A percentile compares a stretch with the other conserved stretches of the same genome.
Evolutionary conservation across 2,888 invertebrate species (phyloP).

Genomic region (Philaethria dido): DNA sequence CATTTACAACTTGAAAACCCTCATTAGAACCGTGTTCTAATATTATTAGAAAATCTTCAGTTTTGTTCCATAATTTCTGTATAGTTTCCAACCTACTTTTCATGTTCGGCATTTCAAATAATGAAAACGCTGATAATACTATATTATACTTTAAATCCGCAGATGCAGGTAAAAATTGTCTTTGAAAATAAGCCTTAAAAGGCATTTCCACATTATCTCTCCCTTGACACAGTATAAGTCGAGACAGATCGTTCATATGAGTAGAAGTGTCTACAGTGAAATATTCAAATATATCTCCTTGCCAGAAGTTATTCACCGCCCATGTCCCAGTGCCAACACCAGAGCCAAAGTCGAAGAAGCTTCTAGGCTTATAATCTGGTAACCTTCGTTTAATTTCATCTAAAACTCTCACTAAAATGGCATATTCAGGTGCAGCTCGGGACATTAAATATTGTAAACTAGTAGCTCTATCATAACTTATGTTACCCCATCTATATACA

Average conservation of each 20-base stretch:
- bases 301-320: slow-evolving; percentile 91
- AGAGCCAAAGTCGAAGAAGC: slow-evolving; percentile 95
- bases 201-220: slow-evolving; percentile 84
- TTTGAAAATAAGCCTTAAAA: slow-evolving; percentile 86
- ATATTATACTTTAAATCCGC: slow-evolving; percentile 87
- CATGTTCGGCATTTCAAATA: slow-evolving; percentile 90
- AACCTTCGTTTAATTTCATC: slow-evolving; percentile 87
- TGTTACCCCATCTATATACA: slow-evolving; percentile 89
- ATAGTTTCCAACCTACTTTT: slow-evolving; percentile 87
- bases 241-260: slow-evolving; percentile 92
- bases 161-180: slow-evolving; percentile 91
- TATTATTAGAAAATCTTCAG: slow-evolving; percentile 90
- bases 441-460: slow-evolving; percentile 88
- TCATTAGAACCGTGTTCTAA: slow-evolving; percentile 93
- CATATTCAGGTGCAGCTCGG: slow-evolving; percentile 90
- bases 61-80: slow-evolving; percentile 93
- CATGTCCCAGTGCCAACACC: slow-evolving; percentile 94
- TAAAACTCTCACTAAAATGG: slow-evolving; percentile 87
- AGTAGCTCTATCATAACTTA: slow-evolving; percentile 87
- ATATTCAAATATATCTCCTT: slow-evolving; percentile 89
- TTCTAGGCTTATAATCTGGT: slow-evolving; percentile 88
- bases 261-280: slow-evolving; percentile 92
- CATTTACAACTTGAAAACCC: slow-evolving; percentile 92
- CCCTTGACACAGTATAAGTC: slow-evolving; percentile 87
- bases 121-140: slow-evolving; percentile 90